These are phyloP conservation scores for Pangasianodon gigas DNA, from an alignment of 2,113 vertebrate species.

Conservation along the genomic window DNA sequence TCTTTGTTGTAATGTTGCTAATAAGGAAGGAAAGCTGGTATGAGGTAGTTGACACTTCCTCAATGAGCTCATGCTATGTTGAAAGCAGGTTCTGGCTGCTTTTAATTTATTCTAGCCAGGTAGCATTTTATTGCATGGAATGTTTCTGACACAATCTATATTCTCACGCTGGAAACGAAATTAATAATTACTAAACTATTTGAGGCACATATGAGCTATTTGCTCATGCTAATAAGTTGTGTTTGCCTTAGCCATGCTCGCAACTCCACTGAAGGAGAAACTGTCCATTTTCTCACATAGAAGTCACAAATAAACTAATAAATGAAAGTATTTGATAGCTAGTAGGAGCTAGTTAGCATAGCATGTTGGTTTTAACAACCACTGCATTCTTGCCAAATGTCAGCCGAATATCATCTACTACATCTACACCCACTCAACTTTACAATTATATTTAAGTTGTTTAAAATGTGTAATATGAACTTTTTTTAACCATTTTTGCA, in stretches of 20 bases:
- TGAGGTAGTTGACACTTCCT: background rate
- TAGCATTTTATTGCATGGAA: background rate
- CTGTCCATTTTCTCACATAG: background rate
- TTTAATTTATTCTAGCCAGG: background rate
- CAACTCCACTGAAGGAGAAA: background rate
- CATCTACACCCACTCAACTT: background rate
- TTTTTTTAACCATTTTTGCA: background rate
- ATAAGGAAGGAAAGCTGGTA: background rate
- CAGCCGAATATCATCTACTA: background rate
- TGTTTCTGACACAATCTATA: background rate
- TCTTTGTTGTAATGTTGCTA: background rate
- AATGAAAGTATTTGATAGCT: background rate
- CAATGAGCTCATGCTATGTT: background rate
- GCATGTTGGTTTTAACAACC: background rate
- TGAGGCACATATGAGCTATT: background rate
- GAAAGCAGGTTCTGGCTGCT: background rate
- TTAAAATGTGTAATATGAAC: background rate
- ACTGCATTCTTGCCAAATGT: background rate
- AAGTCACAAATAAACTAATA: background rate
- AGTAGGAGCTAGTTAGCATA: background rate
- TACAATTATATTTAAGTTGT: background rate
- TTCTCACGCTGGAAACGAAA: background rate
- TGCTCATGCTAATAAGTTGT: background rate
- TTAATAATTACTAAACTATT: background rate
- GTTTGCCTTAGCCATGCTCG: background rate